Percentiles rank a stretch among this genome's conserved stretches.
Conservation (phyloP, 2,888 invertebrate genomes). For the Amitus sp. region DNA sequence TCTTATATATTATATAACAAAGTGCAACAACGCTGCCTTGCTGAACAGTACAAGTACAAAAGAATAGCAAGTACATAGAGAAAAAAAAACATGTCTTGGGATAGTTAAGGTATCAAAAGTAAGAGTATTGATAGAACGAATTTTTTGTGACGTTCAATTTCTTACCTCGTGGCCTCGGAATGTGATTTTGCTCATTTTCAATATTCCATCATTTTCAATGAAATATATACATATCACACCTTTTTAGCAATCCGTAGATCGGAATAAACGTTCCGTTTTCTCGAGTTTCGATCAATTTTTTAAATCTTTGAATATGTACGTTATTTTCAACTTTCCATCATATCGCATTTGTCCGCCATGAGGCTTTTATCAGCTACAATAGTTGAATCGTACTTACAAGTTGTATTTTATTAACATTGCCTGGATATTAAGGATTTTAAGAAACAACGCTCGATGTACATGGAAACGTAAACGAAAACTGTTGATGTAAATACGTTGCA, state of each 20-base stretch:
- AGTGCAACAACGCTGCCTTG: conserved; percentile 67
- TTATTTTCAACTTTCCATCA: too few relatives aligned
- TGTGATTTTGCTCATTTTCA: conserved; percentile 21
- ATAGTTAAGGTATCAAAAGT: conserved; percentile 60
- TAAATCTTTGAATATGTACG: too few relatives aligned
- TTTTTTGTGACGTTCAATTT: conserved; percentile 59
- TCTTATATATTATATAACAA: conserved; percentile 64
- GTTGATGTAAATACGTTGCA: too few relatives aligned
- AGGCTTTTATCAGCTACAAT: conserved; percentile 63
- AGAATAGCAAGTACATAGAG: conserved; percentile 64
- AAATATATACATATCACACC: neutral
- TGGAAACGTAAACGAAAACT: too few relatives aligned
- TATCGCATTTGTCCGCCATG: too few relatives aligned
- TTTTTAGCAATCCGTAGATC: neutral
- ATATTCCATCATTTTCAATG: conserved; percentile 1
- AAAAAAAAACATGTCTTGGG: conserved; percentile 59
- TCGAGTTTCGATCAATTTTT: too few relatives aligned
- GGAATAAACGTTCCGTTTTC: neutral
- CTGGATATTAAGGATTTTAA: conserved; percentile 44
- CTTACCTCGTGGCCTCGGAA: conserved; percentile 60
- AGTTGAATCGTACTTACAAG: conserved; percentile 65
- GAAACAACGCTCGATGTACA: conserved; percentile 29
- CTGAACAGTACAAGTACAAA: conserved; percentile 67
- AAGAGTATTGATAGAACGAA: conserved; percentile 45
- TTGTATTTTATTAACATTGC: conserved; percentile 59